phyloP scores from a whole-genome alignment of 2,888 invertebrate species.

The Odontocerum albicorne region DNA sequence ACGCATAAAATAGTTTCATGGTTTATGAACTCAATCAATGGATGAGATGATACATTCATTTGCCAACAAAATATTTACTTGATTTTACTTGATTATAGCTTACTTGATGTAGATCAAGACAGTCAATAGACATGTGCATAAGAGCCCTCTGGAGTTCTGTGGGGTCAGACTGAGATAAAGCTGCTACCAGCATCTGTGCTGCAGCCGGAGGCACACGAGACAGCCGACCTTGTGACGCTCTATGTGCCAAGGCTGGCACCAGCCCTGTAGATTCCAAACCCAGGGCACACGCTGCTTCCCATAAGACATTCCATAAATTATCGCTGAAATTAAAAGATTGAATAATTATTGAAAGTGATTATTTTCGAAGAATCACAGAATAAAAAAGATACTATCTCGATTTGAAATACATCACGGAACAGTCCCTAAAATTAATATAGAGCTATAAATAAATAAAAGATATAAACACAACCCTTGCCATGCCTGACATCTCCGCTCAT shows the following conservation, averaged over 20 bases:
- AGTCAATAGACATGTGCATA: slow-evolving; percentile 62
- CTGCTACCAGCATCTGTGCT: slow-evolving; percentile 67
- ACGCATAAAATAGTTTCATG: too few species aligned
- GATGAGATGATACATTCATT: too few species aligned
- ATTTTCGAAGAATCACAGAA: too few species aligned
- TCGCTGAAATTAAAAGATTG: slow-evolving; percentile 42
- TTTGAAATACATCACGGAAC: too few species aligned
- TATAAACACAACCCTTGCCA: too few species aligned
- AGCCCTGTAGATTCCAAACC: slow-evolving; percentile 63
- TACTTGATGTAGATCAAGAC: slow-evolving; percentile 66
- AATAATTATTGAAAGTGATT: too few species aligned
- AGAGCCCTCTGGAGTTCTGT: slow-evolving; percentile 71
- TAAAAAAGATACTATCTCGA: too few species aligned
- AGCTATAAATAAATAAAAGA: too few species aligned
- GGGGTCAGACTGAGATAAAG: slow-evolving; percentile 64
- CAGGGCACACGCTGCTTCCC: slow-evolving; percentile 53
- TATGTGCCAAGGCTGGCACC: slow-evolving; percentile 56
- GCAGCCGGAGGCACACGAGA: slow-evolving; percentile 63
- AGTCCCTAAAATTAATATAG: too few species aligned
- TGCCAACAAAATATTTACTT: not conserved
- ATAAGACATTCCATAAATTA: slow-evolving; percentile 49
- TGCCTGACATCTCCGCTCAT: too few species aligned
- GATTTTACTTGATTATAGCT: slow-evolving; percentile 43
- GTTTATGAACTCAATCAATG: too few species aligned
- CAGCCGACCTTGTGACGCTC: slow-evolving; percentile 59